phyloP scores from a whole-genome alignment of 2,888 invertebrate genomes.

The Rutpela maculata region DNA sequence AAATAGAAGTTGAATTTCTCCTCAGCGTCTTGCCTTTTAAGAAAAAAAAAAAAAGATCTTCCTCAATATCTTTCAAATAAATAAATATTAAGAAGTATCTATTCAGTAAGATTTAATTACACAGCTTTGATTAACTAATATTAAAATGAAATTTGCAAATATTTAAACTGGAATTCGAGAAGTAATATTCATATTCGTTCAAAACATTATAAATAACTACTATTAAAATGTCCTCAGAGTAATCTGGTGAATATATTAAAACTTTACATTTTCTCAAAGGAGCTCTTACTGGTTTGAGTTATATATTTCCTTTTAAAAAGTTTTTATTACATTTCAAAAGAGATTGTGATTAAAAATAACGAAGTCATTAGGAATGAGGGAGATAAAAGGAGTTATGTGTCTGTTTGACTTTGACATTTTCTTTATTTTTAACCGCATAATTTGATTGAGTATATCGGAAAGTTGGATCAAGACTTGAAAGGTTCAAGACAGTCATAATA shows the following conservation, averaged over 20 bases:
- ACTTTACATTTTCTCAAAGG: conserved; percentile 47
- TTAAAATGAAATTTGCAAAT: not conserved
- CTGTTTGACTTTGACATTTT: not conserved
- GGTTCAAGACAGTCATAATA: too few species aligned
- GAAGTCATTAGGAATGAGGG: conserved; percentile 33
- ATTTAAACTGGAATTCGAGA: not conserved
- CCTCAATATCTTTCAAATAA: too few species aligned
- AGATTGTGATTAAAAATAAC: conserved; percentile 43
- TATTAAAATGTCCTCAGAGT: conserved; percentile 46
- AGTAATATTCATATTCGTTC: conserved; percentile 24
- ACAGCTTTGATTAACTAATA: too few species aligned
- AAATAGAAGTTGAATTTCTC: too few species aligned
- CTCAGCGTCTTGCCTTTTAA: too few species aligned
- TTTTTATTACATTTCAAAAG: conserved; percentile 43
- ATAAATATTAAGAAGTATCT: too few species aligned
- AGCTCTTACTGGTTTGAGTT: conserved; percentile 38
- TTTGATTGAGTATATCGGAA: not conserved
- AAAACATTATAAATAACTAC: conserved; percentile 38
- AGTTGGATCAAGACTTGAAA: not conserved
- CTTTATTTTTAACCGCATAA: not conserved
- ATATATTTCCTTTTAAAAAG: conserved; percentile 42
- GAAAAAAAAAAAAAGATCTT: too few species aligned
- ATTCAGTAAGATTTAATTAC: too few species aligned
- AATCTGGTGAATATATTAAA: conserved; percentile 49
- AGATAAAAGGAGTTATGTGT: conserved; percentile 19